Base-by-base conservation (phyloP, 2,113 vertebrate genomes). In the Myrmophylax atrothorax region DNA sequence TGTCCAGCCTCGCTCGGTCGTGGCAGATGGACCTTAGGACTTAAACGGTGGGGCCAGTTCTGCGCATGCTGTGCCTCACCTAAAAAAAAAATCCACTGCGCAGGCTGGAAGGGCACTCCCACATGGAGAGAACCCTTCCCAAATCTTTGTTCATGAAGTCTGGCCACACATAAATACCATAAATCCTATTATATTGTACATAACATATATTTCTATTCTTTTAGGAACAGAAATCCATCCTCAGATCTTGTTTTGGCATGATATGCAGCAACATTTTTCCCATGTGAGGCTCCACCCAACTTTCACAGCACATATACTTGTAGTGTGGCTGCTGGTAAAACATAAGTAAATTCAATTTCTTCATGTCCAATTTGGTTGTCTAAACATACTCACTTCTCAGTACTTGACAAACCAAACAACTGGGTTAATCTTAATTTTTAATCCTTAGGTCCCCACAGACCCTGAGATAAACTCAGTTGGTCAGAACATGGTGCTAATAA, bases 241-340 rank as follows among this genome's bases (percentile, higher is more conserved):
- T 76, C 35, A 68, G 26, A 47, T 86, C 49, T 68, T 68, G 5
- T 44, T 89, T 76, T 73, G 18, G 10, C 7, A 11, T 67, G 56
- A 40, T 49, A 66, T 22, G 6, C 18, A 60, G 33, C 35, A 66
- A 26, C 0, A 2, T 9, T 60, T 86, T 91, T 67, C 29, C 11
- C 10, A 29, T 24, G 20, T 0, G 0, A 15, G 22, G 6, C 50
- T 84, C 40, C 31, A 81, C 74, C 28, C 40, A 33, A 0, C 22
- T 70, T 89, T 81, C 35, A 78, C 14, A 22, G 24, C 40, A 31
- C 11, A 23, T 17, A 8, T 55, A 29, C 25, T 89, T 87, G 26
- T 24, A 8, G 24, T 68, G n/a, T 49, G 74, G 18, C 15, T 70
- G 18, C 9, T 25, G 9, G 28, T 40, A 81, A 89, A 91, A 73